Evolutionary conservation across 1,140 invertebrate species (phyloP), one percentile per base, ranked within the genome.

Genomic region (Telenomus remus): DNA sequence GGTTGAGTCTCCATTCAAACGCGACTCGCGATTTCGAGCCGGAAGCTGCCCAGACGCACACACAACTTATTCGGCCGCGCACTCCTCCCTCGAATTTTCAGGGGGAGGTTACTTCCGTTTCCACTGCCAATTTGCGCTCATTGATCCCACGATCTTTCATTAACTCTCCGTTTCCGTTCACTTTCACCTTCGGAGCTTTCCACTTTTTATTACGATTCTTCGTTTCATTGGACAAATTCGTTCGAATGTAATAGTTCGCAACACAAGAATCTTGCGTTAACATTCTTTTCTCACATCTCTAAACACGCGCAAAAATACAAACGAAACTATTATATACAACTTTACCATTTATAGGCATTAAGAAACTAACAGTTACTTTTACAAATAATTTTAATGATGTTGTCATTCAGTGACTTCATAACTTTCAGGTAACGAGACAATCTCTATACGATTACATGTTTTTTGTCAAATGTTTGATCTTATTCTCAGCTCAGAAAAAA

Each of bases 1-100:
- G 10, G 33, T 16, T 33, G 35, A 65, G 8, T 42, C 46, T 39
- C 19, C 6, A 66, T 66, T 57, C 64, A 66, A 66, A 63, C 44
- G n/a, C n/a, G 34, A 13, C 35, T 71, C 42, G 68, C 59, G 59
- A 71, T 56, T 71, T 55, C 53, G 50, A 37, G n/a, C 59, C 68
- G 68, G 68, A 71, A 71, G 44, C 59, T 8, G 47, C 51, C 68
- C 59, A 71, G 68, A 71, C 68, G 59, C 43, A 47, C 12, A 15
- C 54, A 11, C 57, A 39, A 56, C 12, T 56, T 12, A 48, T 19
- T 35, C 47, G 64, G 44, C 11, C 10, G 12, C 4, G 39, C 4
- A 15, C 59, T 47, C 59, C 59, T 27, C 39, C 59, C 15, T 12
- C 11, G 1, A 4, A 15, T 14, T 27, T 27, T 27, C 1, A 12